Base-by-base conservation (phyloP, 2,888 invertebrate species). In the Oithona nana region DNA sequence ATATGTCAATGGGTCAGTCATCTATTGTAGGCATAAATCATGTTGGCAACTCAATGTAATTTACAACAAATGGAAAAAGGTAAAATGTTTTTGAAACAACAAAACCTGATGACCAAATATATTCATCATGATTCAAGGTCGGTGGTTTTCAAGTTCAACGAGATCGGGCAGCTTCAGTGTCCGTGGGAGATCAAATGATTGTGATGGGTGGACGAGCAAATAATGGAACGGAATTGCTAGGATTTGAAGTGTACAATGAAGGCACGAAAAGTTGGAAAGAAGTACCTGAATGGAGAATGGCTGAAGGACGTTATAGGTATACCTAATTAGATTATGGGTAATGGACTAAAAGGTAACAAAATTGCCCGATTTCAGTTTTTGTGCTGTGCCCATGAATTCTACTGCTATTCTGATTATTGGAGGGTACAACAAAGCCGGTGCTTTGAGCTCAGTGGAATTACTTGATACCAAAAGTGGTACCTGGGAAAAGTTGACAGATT, bases 361-460 rank as follows among this genome's bases (percentile, higher is more conserved):
- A n/a, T n/a, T 48, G 13, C 16, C 24, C 50, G 16, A 1, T 16
- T 31, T 24, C 49, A 62, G 62, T 26, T 62, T 62, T 30, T 62
- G 62, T 26, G 62, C 62, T 11, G 62, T 39, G 13, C 62, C 62
- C 29, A 24, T 54, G 2, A 61, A 61, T 31, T 22, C 8, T 3
- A 28, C 54, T n/a, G 29, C 50, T 22, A 28, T 61, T 2, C n/a
- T 61, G 4, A 31, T 61, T n/a, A 61, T 61, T 11, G 61, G 61
- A 28, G 61, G 61, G n/a, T 61, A 55, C 29, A 28, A 24, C 49
- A 26, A 55, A 3, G 54, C 26, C 24, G 29, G 31, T 28, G 28
- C 61, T 2, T 28, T 61, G n/a, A n/a, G 28, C 51, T 61, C 61
- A 6, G 61, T 61, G 16, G 61, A 61, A 22, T 29, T 61, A 16